Percentiles rank a stretch among this genome's conserved stretches.
These are phyloP conservation scores for Caradrina clavipalpis DNA, from an alignment of 2,888 invertebrate genomes.

Conservation along the genomic window DNA sequence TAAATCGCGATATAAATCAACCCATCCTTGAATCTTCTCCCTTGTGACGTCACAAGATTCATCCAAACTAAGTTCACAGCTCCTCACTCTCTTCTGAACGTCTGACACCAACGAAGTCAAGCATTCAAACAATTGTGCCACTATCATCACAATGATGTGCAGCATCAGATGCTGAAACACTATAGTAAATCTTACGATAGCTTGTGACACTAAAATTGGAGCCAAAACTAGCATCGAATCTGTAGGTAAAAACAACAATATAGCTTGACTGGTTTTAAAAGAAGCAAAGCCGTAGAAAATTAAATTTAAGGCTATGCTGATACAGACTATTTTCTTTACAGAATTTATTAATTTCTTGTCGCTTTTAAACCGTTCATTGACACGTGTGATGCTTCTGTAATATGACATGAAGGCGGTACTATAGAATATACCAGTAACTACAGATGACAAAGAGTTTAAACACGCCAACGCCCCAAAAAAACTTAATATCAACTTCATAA, in stretches of 20 bases:
- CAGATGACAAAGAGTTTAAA: not conserved
- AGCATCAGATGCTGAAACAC: not conserved
- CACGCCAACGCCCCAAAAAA: not conserved
- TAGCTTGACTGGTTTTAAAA: not conserved
- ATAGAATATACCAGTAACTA: not conserved
- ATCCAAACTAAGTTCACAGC: not conserved
- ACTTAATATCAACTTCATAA: not conserved
- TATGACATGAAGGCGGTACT: not conserved
- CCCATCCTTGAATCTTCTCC: conserved; percentile 19
- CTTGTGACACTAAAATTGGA: not conserved
- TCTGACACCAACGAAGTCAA: conserved; percentile 5
- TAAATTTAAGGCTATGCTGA: not conserved
- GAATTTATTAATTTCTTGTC: not conserved
- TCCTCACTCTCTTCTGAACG: not conserved
- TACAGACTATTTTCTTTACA: not conserved
- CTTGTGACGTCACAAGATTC: not conserved
- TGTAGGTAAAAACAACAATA: not conserved
- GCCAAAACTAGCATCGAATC: not conserved
- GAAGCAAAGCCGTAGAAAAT: not conserved
- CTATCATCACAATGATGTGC: not conserved
- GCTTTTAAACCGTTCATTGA: not conserved
- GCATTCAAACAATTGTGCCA: not conserved
- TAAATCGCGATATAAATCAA: conserved; percentile 21
- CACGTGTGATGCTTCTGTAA: not conserved
- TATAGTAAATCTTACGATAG: not conserved